Evolutionary conservation across 2,113 vertebrate species (phyloP).

Genomic region (Leptodactylus fuscus): DNA sequence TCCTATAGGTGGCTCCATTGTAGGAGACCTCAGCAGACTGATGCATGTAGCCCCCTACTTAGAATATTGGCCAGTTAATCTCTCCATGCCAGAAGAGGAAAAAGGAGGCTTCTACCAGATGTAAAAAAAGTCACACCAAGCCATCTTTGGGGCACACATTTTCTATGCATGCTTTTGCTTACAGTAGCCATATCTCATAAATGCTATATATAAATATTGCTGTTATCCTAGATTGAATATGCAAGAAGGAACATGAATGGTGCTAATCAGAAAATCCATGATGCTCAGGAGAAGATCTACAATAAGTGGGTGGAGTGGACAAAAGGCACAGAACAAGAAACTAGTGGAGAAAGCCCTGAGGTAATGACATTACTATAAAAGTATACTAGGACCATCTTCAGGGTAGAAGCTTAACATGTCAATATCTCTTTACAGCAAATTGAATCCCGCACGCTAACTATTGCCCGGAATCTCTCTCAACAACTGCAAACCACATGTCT

Average conservation of each 20-base stretch:
- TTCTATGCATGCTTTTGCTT: too few relatives aligned
- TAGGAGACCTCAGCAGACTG: too few relatives aligned
- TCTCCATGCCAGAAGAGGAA: too few relatives aligned
- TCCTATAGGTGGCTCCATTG: too few relatives aligned
- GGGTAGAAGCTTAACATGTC: neutral
- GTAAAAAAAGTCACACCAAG: too few relatives aligned
- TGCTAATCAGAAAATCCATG: conserved; percentile 83
- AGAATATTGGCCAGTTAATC: too few relatives aligned
- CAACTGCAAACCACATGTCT: conserved; percentile 82
- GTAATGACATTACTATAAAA: conserved; percentile 68
- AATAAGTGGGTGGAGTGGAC: conserved; percentile 81
- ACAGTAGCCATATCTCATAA: too few relatives aligned
- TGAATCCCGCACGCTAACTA: conserved; percentile 84
- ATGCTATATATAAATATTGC: too few relatives aligned
- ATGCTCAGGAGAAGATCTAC: conserved; percentile 79
- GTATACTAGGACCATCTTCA: too few relatives aligned
- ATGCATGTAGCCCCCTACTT: too few relatives aligned
- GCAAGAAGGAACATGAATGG: conserved; percentile 83
- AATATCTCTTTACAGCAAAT: conserved; percentile 75
- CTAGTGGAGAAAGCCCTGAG: conserved; percentile 76
- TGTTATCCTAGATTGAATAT: conserved; percentile 80
- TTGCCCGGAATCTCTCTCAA: conserved; percentile 79
- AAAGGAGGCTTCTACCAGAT: too few relatives aligned
- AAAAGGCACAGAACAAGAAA: conserved; percentile 69
- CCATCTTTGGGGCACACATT: too few relatives aligned